phyloP scores from a whole-genome alignment of 2,113 vertebrate species.

The human region GRCh38 chr5:163761001-163761500 shows the following conservation, averaged over 20 bases:
- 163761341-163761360: not conserved
- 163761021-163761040: not conserved
- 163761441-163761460: not conserved
- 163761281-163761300: not conserved
- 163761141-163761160: not conserved
- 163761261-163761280: not conserved
- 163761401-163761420: not conserved
- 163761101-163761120: not conserved
- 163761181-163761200: not conserved
- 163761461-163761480: not conserved
- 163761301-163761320: not conserved
- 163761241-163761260: not conserved
- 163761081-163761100: not conserved
- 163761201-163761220: not conserved
- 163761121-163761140: not conserved
- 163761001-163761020: not conserved
- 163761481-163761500: not conserved
- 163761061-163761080: not conserved
- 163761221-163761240: not conserved
- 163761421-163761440: not conserved
- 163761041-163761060: not conserved
- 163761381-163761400: slow-evolving; percentile 39
- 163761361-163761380: not conserved
- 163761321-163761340: not conserved
- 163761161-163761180: not conserved